A percentile compares a stretch with the other conserved stretches of the same genome.
Evolutionary conservation across 2,888 invertebrate species (phyloP).

Genomic region (Pachydiplax longipennis): DNA sequence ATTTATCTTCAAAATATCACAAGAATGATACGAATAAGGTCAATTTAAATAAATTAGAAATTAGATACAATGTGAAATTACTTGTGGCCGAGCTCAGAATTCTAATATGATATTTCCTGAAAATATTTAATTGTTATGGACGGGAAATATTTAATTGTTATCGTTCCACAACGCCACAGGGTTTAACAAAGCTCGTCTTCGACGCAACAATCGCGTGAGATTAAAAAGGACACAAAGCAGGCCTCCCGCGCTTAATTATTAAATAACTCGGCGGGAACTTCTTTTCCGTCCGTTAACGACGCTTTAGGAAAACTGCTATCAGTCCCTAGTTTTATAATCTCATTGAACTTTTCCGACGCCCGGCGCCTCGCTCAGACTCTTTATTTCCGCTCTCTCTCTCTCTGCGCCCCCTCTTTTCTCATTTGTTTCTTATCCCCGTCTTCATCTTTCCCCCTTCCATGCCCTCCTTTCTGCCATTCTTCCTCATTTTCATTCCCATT

Average conservation of each 20-base stretch:
- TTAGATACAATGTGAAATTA: too few relatives aligned
- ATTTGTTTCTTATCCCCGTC: slow-evolving; percentile 38
- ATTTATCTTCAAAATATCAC: too few relatives aligned
- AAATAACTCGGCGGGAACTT: neutral
- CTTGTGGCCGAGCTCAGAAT: too few relatives aligned
- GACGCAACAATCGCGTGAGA: neutral
- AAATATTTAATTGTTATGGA: too few relatives aligned
- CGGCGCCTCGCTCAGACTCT: neutral
- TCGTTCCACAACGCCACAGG: too few relatives aligned
- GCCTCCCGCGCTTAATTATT: neutral
- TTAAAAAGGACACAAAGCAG: neutral
- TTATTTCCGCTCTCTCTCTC: neutral
- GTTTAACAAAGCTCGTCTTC: too few relatives aligned
- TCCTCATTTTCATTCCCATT: slow-evolving; percentile 1
- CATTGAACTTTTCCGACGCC: neutral
- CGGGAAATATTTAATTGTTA: too few relatives aligned
- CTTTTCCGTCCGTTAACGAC: neutral
- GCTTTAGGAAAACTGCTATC: neutral
- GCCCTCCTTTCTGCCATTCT: slow-evolving; percentile 19
- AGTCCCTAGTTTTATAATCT: neutral
- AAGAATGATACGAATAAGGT: too few relatives aligned
- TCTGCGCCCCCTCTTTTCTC: neutral
- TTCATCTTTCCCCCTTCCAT: slow-evolving; percentile 47
- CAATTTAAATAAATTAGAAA: too few relatives aligned
- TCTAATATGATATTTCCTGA: too few relatives aligned